Evolutionary conservation across 2,888 invertebrate genomes (phyloP).

Genomic region (Nysson spinosus): DNA sequence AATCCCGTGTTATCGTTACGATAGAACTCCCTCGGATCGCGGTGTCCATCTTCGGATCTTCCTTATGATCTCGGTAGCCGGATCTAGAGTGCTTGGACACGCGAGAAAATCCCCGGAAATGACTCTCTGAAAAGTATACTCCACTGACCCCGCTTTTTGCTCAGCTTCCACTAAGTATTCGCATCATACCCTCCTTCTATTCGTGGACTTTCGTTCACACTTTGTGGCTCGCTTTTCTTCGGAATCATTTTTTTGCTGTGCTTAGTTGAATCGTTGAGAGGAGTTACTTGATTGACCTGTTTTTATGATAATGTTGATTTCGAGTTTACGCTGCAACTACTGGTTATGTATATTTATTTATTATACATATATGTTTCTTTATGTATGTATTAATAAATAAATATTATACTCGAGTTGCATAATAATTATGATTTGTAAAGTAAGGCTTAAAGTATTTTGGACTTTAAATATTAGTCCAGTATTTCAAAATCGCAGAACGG

Average conservation of each 20-base stretch:
- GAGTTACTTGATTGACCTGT: too few relatives aligned
- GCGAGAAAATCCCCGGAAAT: background rate
- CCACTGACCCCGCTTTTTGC: slow-evolving; percentile 17
- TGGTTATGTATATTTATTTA: too few relatives aligned
- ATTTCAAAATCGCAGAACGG: too few relatives aligned
- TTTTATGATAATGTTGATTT: too few relatives aligned
- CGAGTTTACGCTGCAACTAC: too few relatives aligned
- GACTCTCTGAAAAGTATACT: background rate
- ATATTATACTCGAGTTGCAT: too few relatives aligned
- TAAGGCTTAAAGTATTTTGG: too few relatives aligned
- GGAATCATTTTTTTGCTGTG: slow-evolving; percentile 2
- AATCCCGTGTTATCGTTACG: slow-evolving; percentile 10
- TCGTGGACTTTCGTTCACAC: slow-evolving; percentile 17
- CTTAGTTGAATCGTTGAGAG: too few relatives aligned
- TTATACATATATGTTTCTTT: too few relatives aligned
- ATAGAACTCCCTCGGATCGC: slow-evolving; percentile 13
- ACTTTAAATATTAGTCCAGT: too few relatives aligned
- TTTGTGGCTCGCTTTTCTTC: background rate
- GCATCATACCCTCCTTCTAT: background rate
- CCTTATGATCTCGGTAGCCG: slow-evolving; percentile 4
- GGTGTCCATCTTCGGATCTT: slow-evolving; percentile 6
- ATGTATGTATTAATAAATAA: too few relatives aligned
- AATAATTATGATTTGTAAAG: too few relatives aligned
- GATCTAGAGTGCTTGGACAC: slow-evolving; percentile 8
- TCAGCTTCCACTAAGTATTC: slow-evolving; percentile 15